phyloP scores from a whole-genome alignment of 2,888 invertebrate genomes.

The Adelognathus sp. region DNA sequence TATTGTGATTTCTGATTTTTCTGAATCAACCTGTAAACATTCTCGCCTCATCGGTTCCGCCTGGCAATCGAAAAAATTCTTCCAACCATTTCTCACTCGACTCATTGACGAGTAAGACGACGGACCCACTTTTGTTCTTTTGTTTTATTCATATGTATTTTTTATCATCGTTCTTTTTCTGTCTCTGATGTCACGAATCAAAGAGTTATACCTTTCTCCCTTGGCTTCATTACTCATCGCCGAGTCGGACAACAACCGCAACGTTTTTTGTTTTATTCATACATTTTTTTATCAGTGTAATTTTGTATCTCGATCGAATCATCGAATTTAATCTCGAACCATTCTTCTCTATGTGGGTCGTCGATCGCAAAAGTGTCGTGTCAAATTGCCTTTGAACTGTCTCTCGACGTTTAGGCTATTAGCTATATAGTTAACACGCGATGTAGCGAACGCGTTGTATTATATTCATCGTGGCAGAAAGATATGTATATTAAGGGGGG shows the following conservation, averaged over 20 bases:
- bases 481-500: not conserved
- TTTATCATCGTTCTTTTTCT: not conserved
- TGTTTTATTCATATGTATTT: not conserved
- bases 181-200: not conserved
- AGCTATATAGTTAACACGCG: not conserved
- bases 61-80: not conserved
- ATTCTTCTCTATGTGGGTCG: constrained; percentile 51
- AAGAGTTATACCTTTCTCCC: not conserved
- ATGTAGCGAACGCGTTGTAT: not conserved
- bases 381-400: constrained; percentile 25
- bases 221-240: not conserved
- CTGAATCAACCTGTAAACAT: not conserved
- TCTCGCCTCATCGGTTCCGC: not conserved
- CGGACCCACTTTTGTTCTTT: not conserved
- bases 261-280: not conserved
- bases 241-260: not conserved
- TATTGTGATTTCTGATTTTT: not conserved
- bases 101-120: not conserved
- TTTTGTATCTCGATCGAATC: constrained; percentile 4
- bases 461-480: constrained; percentile 15
- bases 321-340: constrained; percentile 8
- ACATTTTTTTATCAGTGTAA: too few species aligned
- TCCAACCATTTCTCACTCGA: not conserved
- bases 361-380: constrained; percentile 50
- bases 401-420: not conserved